Evolutionary conservation across 2,888 invertebrate species (phyloP).

Genomic region (Dusona sp.): DNA sequence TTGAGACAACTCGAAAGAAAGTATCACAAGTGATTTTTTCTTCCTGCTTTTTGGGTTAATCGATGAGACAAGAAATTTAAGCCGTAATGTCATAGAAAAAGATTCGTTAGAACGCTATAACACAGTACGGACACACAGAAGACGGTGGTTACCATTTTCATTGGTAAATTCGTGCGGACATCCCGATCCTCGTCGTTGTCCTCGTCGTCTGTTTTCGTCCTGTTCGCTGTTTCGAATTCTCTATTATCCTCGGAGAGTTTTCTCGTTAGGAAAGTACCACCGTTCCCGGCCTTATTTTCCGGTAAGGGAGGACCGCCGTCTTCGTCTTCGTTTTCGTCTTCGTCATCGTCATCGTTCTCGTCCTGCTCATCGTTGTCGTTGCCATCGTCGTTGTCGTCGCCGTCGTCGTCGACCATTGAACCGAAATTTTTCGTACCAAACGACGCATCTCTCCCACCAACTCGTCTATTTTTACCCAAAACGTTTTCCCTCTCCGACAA

Average conservation of each 20-base stretch:
- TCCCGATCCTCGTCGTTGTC: constrained; percentile 77
- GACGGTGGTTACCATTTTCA: constrained; percentile 84
- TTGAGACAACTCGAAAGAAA: neutral
- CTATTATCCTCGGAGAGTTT: constrained; percentile 75
- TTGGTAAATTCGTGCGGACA: constrained; percentile 81
- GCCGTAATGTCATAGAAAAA: constrained; percentile 79
- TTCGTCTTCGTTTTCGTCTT: constrained; percentile 70
- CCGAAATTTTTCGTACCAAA: constrained; percentile 31
- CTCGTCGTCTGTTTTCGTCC: constrained; percentile 31
- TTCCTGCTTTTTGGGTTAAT: constrained; percentile 34
- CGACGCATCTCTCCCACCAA: constrained; percentile 32
- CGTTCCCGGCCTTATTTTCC: constrained; percentile 74
- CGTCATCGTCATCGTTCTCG: constrained; percentile 65
- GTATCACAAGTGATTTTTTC: neutral
- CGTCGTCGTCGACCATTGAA: constrained; percentile 59
- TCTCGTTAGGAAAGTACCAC: constrained; percentile 74
- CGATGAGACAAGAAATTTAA: constrained; percentile 55
- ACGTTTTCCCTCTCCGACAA: constrained; percentile 35
- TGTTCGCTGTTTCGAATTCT: constrained; percentile 69
- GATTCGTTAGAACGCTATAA: constrained; percentile 84
- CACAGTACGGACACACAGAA: constrained; percentile 84
- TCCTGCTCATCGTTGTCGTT: constrained; percentile 58
- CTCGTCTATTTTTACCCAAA: constrained; percentile 48
- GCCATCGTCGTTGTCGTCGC: constrained; percentile 62
- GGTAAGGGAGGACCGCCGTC: constrained; percentile 58